Conservation (phyloP, 2,888 invertebrate genomes). For the Chymomyza procnemis region DNA sequence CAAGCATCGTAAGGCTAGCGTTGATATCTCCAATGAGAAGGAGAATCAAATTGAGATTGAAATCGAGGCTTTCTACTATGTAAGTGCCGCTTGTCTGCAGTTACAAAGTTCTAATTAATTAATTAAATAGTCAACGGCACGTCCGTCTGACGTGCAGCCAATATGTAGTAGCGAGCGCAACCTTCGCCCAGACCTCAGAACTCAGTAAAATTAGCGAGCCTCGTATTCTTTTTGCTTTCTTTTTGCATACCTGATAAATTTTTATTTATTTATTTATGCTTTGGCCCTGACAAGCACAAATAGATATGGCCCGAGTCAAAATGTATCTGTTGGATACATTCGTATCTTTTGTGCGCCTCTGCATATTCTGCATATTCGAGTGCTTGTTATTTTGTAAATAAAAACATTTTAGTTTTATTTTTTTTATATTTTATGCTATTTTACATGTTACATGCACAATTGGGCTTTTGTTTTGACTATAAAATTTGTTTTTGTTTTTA, state of each 20-base stretch:
- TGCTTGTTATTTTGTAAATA: not conserved
- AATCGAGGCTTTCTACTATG: slow-evolving; percentile 77
- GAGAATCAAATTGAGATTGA: slow-evolving; percentile 76
- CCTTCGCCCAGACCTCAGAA: slow-evolving; percentile 54
- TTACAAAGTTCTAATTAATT: no score
- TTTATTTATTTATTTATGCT: slow-evolving; percentile 39
- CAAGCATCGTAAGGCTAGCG: slow-evolving; percentile 58
- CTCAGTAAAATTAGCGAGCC: slow-evolving; percentile 35
- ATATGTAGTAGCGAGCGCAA: no score
- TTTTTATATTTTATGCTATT: not conserved
- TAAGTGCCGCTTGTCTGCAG: slow-evolving; percentile 62
- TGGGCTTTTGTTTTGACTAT: slow-evolving; percentile 4
- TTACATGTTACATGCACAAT: not conserved
- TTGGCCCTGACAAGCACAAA: slow-evolving; percentile 27
- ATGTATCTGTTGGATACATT: not conserved
- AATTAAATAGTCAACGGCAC: not conserved
- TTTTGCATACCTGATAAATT: slow-evolving; percentile 11
- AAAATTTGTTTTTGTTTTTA: not conserved
- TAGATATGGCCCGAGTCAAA: not conserved
- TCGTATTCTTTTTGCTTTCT: slow-evolving; percentile 16
- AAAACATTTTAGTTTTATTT: not conserved
- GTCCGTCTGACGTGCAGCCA: no score
- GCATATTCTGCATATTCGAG: not conserved
- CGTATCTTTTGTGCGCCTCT: not conserved
- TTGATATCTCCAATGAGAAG: slow-evolving; percentile 66